These are phyloP conservation scores for Limnephilus auricula DNA, from an alignment of 2,888 invertebrate genomes.

Conservation along the genomic window DNA sequence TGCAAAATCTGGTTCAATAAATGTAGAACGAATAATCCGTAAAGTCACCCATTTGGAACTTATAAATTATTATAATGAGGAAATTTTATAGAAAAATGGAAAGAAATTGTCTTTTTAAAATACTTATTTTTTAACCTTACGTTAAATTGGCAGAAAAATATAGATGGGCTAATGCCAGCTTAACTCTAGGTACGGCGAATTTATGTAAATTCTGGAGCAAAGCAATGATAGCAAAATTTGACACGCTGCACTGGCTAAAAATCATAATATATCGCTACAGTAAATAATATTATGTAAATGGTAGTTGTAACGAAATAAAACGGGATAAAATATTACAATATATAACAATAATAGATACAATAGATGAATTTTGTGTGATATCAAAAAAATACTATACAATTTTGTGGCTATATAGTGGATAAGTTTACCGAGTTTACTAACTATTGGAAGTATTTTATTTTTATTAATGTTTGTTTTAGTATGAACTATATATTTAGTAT, in stretches of 20 bases:
- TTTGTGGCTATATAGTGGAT: too few relatives aligned
- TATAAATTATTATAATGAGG: neutral
- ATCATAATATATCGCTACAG: neutral
- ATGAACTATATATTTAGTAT: too few relatives aligned
- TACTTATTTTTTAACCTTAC: neutral
- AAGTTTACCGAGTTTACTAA: too few relatives aligned
- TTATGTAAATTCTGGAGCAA: neutral
- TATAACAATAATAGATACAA: too few relatives aligned
- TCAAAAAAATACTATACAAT: too few relatives aligned
- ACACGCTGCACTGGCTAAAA: neutral
- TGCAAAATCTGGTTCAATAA: neutral
- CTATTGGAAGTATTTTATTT: too few relatives aligned
- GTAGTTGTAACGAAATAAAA: neutral
- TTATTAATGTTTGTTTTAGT: too few relatives aligned
- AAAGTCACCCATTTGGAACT: neutral
- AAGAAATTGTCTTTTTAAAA: neutral
- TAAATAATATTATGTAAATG: neutral
- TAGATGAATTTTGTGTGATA: too few relatives aligned
- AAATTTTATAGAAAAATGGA: neutral
- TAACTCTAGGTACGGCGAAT: neutral
- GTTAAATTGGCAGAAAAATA: neutral
- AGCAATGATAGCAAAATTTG: neutral
- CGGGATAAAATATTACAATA: neutral
- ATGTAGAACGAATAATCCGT: neutral
- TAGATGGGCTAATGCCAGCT: neutral